Evolutionary conservation across 2,797 vertebrate species (phyloP).

Genomic region (Tiaroga cobitis): DNA sequence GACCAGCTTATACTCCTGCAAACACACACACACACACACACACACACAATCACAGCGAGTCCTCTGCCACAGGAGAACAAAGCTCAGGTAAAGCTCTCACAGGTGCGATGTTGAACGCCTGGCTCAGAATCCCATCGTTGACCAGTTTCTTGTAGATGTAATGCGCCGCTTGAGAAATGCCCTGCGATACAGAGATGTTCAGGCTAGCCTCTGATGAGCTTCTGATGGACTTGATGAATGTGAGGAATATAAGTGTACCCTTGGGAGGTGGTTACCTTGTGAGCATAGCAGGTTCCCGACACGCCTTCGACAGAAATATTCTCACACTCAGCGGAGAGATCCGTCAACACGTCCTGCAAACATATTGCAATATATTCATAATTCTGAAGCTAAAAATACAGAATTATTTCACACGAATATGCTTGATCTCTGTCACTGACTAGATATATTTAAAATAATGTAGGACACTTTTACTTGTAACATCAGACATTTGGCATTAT

Average conservation of each 20-base stretch:
- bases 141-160: constrained; percentile 89
- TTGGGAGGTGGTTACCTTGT: constrained; percentile 81
- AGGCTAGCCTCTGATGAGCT: accelerated
- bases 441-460: no score
- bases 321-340: constrained; percentile 93
- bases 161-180: constrained; percentile 90
- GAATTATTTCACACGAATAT: accelerated
- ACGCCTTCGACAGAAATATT: constrained; percentile 85
- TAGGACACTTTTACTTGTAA: no score
- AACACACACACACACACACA: constrained; percentile 27
- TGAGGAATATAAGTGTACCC: neutral
- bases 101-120: constrained; percentile 90
- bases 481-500: no score
- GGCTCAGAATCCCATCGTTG: constrained; percentile 92
- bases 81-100: constrained; percentile 74
- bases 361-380: no score
- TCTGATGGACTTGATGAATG: neutral
- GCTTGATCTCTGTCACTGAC: no score
- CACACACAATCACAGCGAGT: neutral
- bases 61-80: neutral
- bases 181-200: constrained; percentile 71
- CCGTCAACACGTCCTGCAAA: constrained; percentile 89
- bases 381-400: no score
- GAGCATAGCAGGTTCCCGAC: constrained; percentile 87
- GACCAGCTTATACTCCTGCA: constrained; percentile 92